phyloP scores from a whole-genome alignment of 2,113 vertebrate species.

The Polypterus bichir region DNA sequence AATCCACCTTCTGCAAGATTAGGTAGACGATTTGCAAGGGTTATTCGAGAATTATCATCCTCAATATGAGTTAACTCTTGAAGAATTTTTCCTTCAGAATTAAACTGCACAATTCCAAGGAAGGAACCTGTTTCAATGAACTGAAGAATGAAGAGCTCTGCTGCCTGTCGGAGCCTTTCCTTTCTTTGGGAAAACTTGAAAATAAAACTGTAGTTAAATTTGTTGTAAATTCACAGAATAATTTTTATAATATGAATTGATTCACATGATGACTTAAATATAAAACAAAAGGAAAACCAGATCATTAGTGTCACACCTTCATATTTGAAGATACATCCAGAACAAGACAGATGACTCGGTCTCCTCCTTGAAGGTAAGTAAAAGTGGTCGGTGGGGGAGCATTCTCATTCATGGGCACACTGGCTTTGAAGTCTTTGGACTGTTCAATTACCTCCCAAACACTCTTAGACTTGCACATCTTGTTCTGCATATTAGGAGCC shows the following conservation, averaged over 20 bases:
- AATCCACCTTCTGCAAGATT: fast-evolving
- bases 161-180: conserved; percentile 31
- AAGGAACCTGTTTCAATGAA: conserved; percentile 33
- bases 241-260: too few species aligned
- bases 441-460: conserved; percentile 38
- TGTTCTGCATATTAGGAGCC: conserved; percentile 47
- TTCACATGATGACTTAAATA: background rate
- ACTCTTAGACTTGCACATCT: conserved; percentile 39
- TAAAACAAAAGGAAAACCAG: background rate
- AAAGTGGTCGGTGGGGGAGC: conserved; percentile 24
- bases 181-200: conserved; percentile 18
- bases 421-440: conserved; percentile 30
- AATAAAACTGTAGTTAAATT: background rate
- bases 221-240: too few species aligned
- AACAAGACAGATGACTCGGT: conserved; percentile 40
- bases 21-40: conserved; percentile 9
- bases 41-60: conserved; percentile 3
- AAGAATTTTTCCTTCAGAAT: background rate
- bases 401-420: conserved; percentile 9
- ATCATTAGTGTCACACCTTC: conserved; percentile 5
- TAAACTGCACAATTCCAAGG: conserved; percentile 34
- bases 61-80: conserved; percentile 8
- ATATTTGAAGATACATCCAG: conserved; percentile 49
- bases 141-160: conserved; percentile 40
- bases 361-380: conserved; percentile 27